These are phyloP conservation scores for Oncopeltus fasciatus DNA, from an alignment of 1,140 invertebrate species.

Conservation along the genomic window DNA sequence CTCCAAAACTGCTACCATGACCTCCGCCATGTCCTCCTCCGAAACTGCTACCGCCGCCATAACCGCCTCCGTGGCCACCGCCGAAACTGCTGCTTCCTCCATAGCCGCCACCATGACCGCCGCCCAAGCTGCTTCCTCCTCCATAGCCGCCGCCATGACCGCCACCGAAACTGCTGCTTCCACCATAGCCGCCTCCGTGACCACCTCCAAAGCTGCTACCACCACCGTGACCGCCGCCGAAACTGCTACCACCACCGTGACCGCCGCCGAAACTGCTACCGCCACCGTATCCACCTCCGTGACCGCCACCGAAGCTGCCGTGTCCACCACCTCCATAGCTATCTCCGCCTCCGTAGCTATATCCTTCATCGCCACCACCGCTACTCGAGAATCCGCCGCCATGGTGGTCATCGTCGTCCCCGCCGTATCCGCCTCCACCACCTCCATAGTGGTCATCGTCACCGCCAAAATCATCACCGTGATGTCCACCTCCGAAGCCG, in stretches of 20 bases:
- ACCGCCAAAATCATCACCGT: background rate
- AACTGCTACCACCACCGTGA: conserved; percentile 1
- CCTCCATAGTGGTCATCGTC: background rate
- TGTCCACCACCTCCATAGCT: conserved; percentile 11
- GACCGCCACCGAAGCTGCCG: conserved; percentile 3
- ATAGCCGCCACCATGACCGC: conserved; percentile 6
- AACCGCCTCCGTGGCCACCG: background rate
- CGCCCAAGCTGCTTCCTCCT: conserved; percentile 2
- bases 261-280: conserved; percentile 10
- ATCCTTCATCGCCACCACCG: background rate
- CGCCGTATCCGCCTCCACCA: background rate
- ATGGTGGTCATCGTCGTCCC: background rate
- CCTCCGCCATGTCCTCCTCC: background rate
- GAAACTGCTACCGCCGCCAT: background rate
- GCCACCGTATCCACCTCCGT: background rate
- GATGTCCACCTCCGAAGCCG: conserved; percentile 5
- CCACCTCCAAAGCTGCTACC: conserved; percentile 2
- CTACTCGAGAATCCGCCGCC: background rate
- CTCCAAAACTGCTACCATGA: background rate
- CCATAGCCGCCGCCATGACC: background rate
- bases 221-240: background rate
- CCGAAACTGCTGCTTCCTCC: background rate
- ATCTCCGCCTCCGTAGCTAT: conserved; percentile 3
- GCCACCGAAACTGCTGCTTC: background rate
- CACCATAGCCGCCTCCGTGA: background rate